phyloP scores from a whole-genome alignment of 2,797 vertebrate species.

The Rhodeus uyekii region DNA sequence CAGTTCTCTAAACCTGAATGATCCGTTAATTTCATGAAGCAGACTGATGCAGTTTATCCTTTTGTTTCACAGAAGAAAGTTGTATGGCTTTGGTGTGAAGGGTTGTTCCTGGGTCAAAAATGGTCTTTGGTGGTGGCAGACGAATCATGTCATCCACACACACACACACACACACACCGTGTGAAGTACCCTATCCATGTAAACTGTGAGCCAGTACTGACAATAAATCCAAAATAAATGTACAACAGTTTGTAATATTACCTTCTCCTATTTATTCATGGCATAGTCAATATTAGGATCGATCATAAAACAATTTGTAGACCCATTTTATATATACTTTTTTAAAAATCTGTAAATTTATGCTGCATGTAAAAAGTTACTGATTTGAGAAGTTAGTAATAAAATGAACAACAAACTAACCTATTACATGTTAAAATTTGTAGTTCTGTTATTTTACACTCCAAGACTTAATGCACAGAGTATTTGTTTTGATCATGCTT shows the following conservation, averaged over 20 bases:
- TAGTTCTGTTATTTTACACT: not conserved
- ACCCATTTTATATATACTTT: not conserved
- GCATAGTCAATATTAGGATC: not conserved
- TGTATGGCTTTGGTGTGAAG: not conserved
- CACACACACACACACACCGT: no score
- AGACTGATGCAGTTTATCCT: not conserved
- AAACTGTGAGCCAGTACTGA: no score
- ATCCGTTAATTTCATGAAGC: not conserved
- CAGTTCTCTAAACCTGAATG: not conserved
- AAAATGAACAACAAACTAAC: not conserved
- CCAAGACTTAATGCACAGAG: not conserved
- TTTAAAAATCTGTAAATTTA: not conserved
- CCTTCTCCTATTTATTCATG: not conserved
- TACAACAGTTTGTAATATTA: not conserved
- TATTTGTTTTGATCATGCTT: no score
- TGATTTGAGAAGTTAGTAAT: not conserved
- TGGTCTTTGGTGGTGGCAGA: no score
- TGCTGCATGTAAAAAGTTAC: not conserved
- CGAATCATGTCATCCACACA: no score
- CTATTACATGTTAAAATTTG: not conserved
- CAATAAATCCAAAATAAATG: no score
- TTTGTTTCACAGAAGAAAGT: not conserved
- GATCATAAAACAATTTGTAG: not conserved
- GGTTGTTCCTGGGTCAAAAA: no score
- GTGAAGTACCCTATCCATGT: no score